phyloP scores from a whole-genome alignment of 2,113 vertebrate genomes.

The Vireo altiloquus region DNA sequence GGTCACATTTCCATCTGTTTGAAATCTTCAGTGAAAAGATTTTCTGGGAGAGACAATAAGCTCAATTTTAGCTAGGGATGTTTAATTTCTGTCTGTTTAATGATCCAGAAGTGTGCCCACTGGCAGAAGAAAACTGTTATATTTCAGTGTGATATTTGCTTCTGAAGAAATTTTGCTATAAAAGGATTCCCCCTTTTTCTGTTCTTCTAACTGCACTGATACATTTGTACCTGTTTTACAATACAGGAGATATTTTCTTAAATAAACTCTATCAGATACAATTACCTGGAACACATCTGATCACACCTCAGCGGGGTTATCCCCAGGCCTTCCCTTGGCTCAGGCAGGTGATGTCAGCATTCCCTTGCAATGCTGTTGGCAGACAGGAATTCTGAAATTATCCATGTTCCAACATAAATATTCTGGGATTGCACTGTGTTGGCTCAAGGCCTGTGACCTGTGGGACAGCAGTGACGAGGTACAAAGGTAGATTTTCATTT shows the following conservation, averaged over 20 bases:
- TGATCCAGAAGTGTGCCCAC: neutral
- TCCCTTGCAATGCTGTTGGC: neutral
- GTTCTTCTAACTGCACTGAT: neutral
- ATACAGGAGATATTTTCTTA: neutral
- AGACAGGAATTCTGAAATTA: neutral
- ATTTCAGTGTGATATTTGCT: neutral
- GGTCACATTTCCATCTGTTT: neutral
- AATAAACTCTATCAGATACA: neutral
- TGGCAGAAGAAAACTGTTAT: neutral
- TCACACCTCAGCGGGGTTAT: neutral
- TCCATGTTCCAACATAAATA: neutral
- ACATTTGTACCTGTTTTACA: neutral
- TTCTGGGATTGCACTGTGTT: neutral
- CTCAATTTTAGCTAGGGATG: neutral
- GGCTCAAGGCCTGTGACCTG: neutral
- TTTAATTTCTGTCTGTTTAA: neutral
- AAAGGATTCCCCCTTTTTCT: neutral
- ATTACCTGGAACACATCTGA: neutral
- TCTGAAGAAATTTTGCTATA: neutral
- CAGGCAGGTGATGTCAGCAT: neutral
- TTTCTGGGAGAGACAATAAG: neutral
- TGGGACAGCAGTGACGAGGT: neutral
- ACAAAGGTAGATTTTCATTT: neutral
- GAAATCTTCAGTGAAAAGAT: neutral
- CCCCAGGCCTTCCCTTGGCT: neutral